These are phyloP conservation scores for Hyposoter dolosus DNA, from an alignment of 2,888 invertebrate species.

Conservation along the genomic window DNA sequence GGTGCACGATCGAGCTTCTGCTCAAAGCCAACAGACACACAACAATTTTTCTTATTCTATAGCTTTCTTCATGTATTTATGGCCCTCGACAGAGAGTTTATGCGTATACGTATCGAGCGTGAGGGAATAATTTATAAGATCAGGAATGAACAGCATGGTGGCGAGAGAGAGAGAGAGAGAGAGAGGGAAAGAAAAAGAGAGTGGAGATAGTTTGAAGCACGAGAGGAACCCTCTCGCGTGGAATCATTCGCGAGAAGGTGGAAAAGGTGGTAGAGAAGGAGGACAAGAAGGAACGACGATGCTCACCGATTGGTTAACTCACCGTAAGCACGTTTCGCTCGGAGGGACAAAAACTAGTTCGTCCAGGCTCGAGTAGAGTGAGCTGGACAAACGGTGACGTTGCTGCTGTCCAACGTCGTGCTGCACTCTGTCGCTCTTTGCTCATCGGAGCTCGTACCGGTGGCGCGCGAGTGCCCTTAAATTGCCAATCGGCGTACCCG, in stretches of 20 bases:
- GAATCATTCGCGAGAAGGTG: constrained; percentile 46
- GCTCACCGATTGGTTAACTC: constrained; percentile 67
- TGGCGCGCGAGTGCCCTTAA: constrained; percentile 50
- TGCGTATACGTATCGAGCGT: constrained; percentile 38
- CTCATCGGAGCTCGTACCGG: constrained; percentile 42
- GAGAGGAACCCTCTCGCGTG: constrained; percentile 43
- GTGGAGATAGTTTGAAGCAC: constrained; percentile 19
- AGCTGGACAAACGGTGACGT: constrained; percentile 47
- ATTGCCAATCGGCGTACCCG: constrained; percentile 76
- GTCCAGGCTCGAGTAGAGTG: constrained; percentile 57
- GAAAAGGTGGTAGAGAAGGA: constrained; percentile 47
- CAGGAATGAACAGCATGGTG: constrained; percentile 68
- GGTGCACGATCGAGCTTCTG: not conserved
- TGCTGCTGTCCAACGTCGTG: constrained; percentile 29
- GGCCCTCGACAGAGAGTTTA: constrained; percentile 30
- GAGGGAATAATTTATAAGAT: constrained; percentile 62
- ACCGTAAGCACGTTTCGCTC: constrained; percentile 73
- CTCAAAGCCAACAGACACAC: not conserved
- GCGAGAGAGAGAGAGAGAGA: constrained; percentile 25
- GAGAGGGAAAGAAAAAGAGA: constrained; percentile 6
- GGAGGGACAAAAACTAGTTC: constrained; percentile 78
- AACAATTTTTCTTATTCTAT: constrained; percentile 8
- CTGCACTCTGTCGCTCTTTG: constrained; percentile 58
- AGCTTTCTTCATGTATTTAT: constrained; percentile 41
- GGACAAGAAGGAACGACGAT: constrained; percentile 47